Evolutionary conservation across 2,113 vertebrate species (phyloP).

Genomic region (rat (Rattus norvegicus)): DNA sequence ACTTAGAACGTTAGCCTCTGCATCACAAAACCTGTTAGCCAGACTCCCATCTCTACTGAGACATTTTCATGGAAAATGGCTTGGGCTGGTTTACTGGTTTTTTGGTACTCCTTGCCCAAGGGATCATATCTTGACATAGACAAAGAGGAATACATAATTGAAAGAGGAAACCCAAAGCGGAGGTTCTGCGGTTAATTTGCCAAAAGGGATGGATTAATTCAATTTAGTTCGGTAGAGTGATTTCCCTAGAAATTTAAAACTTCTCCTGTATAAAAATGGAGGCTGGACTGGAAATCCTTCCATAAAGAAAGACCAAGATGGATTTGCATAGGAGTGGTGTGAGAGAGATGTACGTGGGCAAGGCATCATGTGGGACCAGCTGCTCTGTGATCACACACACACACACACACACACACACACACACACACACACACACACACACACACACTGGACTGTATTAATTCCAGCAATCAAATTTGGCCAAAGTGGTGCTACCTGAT

Average conservation of each 20-base stretch:
- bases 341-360: neutral
- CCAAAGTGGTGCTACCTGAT: neutral
- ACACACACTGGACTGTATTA: neutral
- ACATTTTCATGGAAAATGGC: conserved; percentile 10
- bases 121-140: neutral
- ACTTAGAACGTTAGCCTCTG: neutral
- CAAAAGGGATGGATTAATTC: conserved; percentile 21
- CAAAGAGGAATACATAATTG: neutral
- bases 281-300: neutral
- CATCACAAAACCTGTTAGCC: conserved; percentile 1
- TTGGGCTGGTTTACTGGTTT: neutral
- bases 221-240: conserved; percentile 28
- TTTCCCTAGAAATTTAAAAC: conserved; percentile 30
- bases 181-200: neutral
- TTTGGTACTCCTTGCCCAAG: neutral
- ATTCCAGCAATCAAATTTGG: neutral
- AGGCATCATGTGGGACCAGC: neutral
- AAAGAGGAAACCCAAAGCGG: neutral
- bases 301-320: neutral
- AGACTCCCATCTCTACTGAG: neutral
- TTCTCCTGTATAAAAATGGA: conserved; percentile 13
- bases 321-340: neutral
- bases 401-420: no score
- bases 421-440: neutral
- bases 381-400: neutral